Evolutionary conservation across 2,113 vertebrate genomes (phyloP), one percentile per base, ranked within the genome.

Genomic region (Archilochus colubris): DNA sequence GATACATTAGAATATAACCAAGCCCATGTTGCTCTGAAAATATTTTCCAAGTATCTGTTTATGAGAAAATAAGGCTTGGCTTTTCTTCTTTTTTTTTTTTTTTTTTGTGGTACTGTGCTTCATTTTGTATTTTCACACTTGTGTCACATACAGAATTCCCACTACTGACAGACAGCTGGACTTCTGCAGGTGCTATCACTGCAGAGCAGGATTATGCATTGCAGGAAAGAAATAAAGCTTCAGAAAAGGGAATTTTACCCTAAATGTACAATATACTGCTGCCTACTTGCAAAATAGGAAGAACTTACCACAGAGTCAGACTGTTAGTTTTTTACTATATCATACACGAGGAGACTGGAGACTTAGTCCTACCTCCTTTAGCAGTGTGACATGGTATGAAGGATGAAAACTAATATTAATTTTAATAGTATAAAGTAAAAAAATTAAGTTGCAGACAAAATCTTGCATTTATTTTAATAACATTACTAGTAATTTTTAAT

Each of bases 171-270:
- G 91, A 81, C 86, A 68, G 91, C 64, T 92, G 81, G 50, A 93
- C 94, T 97, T 94, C 92, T 91, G 84, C 86, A 89, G 66, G 58
- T 94, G 78, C 74, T 94, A 81, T 86, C 86, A 93, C 91, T 95
- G 94, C 95, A 94, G 96, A 94, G 69, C 58, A 85, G 73, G 88
- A 61, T 68, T 95, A 86, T 96, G 95, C 94, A 89, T 86, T 97
- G 94, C 94, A 95, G 89, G 36, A 69, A 84, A 76, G 74, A 87
- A 86, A 54, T 58, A 31, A 68, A 87, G 58, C 46, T n/a, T 93
- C 58, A 58, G 62, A 64, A 82, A 85, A 23, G 58, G 21, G 67
- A 67, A 33, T 94, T 89, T 70, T 75, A 67, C 59, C 74, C 58
- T 83, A 93, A 79, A 66, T 62, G 9, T 85, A 10, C 69, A 38